Percentiles rank a stretch among this genome's conserved stretches.
Evolutionary conservation across 1,140 invertebrate species (phyloP).

Genomic region (Stenopsyche tienmushanensis): DNA sequence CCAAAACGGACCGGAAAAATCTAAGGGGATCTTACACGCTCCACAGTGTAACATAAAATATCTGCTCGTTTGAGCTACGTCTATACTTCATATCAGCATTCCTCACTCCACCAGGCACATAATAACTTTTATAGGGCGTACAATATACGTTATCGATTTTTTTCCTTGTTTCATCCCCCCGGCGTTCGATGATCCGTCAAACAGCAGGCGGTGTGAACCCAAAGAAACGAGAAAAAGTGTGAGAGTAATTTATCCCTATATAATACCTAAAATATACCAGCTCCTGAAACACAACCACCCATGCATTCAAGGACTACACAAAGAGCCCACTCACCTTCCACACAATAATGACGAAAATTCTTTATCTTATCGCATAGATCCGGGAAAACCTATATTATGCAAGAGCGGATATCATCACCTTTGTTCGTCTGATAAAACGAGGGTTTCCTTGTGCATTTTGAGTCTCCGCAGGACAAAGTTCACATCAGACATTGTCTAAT

Average conservation of each 20-base stretch:
- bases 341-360: too few species aligned
- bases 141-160: slow-evolving; percentile 10
- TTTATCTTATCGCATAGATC: too few species aligned
- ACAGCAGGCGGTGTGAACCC: background rate
- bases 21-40: slow-evolving; percentile 1
- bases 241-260: background rate
- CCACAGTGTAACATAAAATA: slow-evolving; percentile 21
- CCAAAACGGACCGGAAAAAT: background rate
- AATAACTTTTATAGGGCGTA: slow-evolving; percentile 26
- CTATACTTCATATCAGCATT: slow-evolving; percentile 11
- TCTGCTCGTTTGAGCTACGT: background rate
- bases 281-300: too few species aligned
- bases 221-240: background rate
- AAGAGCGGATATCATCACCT: too few species aligned
- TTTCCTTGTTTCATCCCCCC: slow-evolving; percentile 2
- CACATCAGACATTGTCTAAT: too few species aligned
- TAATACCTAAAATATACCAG: background rate
- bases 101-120: slow-evolving; percentile 9
- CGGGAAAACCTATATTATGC: too few species aligned
- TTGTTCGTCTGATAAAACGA: too few species aligned
- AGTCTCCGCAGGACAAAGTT: too few species aligned
- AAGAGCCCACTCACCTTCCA: too few species aligned
- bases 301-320: too few species aligned
- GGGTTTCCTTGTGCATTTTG: too few species aligned
- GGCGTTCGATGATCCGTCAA: slow-evolving; percentile 29